Percentiles rank a stretch among this genome's conserved stretches.
phyloP scores from a whole-genome alignment of 2,113 vertebrate genomes.

The Perca fluviatilis region DNA sequence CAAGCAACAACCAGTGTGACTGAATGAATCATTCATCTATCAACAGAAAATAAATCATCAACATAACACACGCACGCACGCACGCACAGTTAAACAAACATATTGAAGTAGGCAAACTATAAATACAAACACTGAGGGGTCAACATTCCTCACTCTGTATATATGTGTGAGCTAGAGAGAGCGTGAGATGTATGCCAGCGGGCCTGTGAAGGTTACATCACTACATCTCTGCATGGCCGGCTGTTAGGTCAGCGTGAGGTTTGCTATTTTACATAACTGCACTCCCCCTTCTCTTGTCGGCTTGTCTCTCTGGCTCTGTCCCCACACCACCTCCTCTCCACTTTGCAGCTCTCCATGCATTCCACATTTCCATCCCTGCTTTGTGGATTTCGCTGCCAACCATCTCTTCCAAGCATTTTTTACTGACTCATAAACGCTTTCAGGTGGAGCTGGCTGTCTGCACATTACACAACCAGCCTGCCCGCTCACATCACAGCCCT shows the following conservation, averaged over 20 bases:
- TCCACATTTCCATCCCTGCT: conserved; percentile 38
- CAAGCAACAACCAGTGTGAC: background rate
- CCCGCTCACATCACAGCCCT: conserved; percentile 22
- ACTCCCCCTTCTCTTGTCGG: conserved; percentile 16
- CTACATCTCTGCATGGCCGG: conserved; percentile 55
- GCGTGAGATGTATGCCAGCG: conserved; percentile 51
- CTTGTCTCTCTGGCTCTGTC: conserved; percentile 37
- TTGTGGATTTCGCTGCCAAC: conserved; percentile 40
- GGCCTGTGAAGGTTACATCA: conserved; percentile 73
- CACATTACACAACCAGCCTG: conserved; percentile 52
- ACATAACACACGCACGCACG: background rate
- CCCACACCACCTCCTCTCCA: conserved; percentile 27
- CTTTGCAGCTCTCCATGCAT: conserved; percentile 18
- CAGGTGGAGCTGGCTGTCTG: conserved; percentile 51
- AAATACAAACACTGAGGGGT: conserved; percentile 39
- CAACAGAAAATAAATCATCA: background rate
- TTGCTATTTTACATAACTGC: conserved; percentile 74
- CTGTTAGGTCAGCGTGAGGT: conserved; percentile 65
- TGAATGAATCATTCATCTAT: background rate
- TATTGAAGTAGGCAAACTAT: background rate
- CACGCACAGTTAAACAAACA: conserved; percentile 33
- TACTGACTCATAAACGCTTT: conserved; percentile 54
- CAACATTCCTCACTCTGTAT: conserved; percentile 23
- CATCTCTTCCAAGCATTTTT: conserved; percentile 30
- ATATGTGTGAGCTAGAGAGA: background rate